Evolutionary conservation across 2,797 vertebrate species (phyloP), one percentile per base, ranked within the genome.

Genomic region (Peromyscus nudipes): DNA sequence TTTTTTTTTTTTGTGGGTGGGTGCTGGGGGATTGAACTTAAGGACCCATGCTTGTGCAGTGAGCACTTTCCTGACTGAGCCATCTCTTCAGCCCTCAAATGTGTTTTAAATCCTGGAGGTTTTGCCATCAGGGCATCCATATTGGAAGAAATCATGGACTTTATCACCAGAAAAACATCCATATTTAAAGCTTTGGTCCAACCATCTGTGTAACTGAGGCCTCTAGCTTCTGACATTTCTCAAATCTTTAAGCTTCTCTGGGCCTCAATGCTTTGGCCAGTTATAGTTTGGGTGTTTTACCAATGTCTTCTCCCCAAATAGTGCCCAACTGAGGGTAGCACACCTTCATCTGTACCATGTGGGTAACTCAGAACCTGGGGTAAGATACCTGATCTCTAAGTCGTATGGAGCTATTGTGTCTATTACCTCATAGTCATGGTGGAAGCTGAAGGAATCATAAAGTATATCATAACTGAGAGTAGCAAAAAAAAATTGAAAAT

Each of bases 71-170:
- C 16, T 31, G 49, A 52, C 49, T 52, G 49, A 52, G 12, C 49
- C 49, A 52, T 11, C 49, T 52, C 49, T 52, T 12, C 49, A 52
- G 37, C 37, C 46, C 31, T 88, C n/a, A 49, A 14, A 6, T 19
- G 34, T 62, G 43, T 77, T 81, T 95, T 97, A 81, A 89, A 16
- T n/a, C 76, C 76, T 40, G 16, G n/a, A 92, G 57, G 79, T 27
- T 80, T 83, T 37, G 83, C 52, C 69, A 73, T 79, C n/a, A 52
- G 64, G 34, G 37, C 60, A 65, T n/a, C 76, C 69, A n/a, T 67
- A 43, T 31, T 40, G 62, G 87, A 92, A 96, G 87, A 95, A 92
- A 91, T 79, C 92, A 9, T 6, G 19, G 97, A 76, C 73, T 67
- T 71, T 37, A 37, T 31, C 76, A 89, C 6, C 55, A 37, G 71